Base-by-base conservation (phyloP, 2,797 vertebrate species). In the Acrossocheilus fasciatus region DNA sequence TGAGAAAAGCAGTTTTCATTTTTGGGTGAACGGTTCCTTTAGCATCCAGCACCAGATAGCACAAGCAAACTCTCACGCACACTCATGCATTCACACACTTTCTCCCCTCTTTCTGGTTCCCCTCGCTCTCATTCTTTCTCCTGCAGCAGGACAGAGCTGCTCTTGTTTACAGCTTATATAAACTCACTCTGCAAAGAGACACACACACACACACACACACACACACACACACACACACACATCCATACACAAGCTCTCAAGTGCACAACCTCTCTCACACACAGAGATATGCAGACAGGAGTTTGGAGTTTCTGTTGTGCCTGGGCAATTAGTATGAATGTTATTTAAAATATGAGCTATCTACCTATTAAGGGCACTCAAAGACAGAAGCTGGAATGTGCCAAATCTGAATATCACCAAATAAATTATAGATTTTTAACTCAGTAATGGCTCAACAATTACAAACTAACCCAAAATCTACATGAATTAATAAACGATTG, bases 111-210 rank as follows among this genome's bases (percentile, higher is more conserved):
- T 54, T 89, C 54, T 64, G 74, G 39, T 78, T 69, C 78, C 73
- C 34, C 79, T 85, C 30, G 54, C 81, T 74, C 80, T 73, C 84
- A 59, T 59, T 20, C 64, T 89, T 83, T 84, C 80, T 86, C 87
- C 83, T 84, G 84, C 81, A 89, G 80, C 83, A 91, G 90, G 93
- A 95, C 95, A 95, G 95, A 95, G 94, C 90, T 83, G 91, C 93
- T 90, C 95, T 96, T 96, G 95, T 96, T 95, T 95, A 95, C 94
- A 90, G 87, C 93, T 94, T 94, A 94, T 93, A 95, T 94, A 94
- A 95, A 95, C 93, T 84, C 87, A 92, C 91, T 74, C 87, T 75
- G 87, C 85, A 81, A 85, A 89, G 72, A 62, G 45, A 90, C 23
- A 66, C 88, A 78, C 81, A 76, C 80, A 84, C 70, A 83, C 81